phyloP scores from a whole-genome alignment of 64 coral and sea anemone genomes.

The Astreopora myriophthalma region DNA sequence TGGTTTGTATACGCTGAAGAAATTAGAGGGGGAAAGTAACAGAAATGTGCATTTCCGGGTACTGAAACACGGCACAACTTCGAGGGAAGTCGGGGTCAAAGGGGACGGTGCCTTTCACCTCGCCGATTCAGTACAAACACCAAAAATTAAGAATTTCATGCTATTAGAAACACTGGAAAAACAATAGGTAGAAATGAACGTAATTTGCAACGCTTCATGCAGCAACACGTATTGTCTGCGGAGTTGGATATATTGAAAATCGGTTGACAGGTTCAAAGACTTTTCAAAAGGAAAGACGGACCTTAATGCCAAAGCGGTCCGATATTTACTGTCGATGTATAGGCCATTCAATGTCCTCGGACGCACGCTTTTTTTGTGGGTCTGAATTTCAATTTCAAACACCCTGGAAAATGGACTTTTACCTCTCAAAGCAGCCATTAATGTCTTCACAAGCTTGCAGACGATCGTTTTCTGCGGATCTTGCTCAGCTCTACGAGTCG shows the following conservation, averaged over 20 bases:
- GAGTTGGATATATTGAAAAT: constrained; percentile 13
- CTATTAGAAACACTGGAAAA: not conserved
- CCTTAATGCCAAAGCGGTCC: not conserved
- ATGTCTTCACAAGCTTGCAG: not conserved
- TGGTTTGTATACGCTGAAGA: not conserved
- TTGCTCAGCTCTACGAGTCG: not conserved
- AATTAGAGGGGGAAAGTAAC: not conserved
- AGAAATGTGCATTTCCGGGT: no score
- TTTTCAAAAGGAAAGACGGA: not conserved
- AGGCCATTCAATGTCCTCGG: not conserved
- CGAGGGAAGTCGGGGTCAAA: not conserved
- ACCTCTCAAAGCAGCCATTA: not conserved
- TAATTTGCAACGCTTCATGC: constrained; percentile 30
- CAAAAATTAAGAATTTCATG: constrained; percentile 1
- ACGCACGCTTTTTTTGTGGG: constrained; percentile 22
- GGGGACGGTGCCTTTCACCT: not conserved
- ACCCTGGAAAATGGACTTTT: not conserved
- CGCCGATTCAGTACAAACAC: not conserved
- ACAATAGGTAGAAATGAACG: not conserved
- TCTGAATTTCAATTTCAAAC: not conserved
- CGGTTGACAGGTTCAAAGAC: not conserved
- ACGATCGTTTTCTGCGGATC: not conserved
- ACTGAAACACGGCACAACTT: no score
- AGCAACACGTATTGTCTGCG: not conserved
- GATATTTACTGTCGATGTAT: not conserved